Percentiles rank a stretch among this genome's conserved stretches.
phyloP scores from a whole-genome alignment of 2,888 invertebrate species.

The Eupithecia insigniata region DNA sequence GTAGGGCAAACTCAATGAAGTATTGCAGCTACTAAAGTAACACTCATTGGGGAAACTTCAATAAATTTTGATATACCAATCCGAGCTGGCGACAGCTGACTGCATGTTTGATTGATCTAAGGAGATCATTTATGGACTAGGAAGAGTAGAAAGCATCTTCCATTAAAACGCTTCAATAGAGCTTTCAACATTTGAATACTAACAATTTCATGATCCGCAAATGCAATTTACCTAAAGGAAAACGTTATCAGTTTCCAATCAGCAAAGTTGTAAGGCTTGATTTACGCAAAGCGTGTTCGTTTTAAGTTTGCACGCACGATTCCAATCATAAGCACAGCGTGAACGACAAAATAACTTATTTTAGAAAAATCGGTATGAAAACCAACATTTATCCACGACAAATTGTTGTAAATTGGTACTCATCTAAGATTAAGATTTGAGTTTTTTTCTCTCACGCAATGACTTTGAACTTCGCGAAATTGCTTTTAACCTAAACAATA shows the following conservation, averaged over 20 bases:
- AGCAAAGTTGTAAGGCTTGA: conserved; percentile 35
- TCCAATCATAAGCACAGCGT: conserved; percentile 62
- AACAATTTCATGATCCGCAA: conserved; percentile 11
- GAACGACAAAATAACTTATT: conserved; percentile 53
- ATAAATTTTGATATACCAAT: not conserved
- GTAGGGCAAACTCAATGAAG: not conserved
- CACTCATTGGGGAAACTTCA: not conserved
- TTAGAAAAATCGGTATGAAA: conserved; percentile 39
- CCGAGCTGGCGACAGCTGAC: not conserved
- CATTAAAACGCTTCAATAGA: not conserved
- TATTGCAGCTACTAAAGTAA: not conserved
- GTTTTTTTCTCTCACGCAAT: conserved; percentile 5
- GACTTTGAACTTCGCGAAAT: conserved; percentile 2
- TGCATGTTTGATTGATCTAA: not conserved
- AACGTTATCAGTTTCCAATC: conserved; percentile 32
- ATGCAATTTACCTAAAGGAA: conserved; percentile 12
- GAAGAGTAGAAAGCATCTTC: conserved; percentile 5
- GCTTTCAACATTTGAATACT: conserved; percentile 9
- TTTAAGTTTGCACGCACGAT: conserved; percentile 60
- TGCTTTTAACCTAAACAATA: not conserved
- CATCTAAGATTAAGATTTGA: not conserved
- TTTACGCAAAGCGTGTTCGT: conserved; percentile 39
- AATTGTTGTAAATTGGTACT: conserved; percentile 33
- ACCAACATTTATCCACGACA: conserved; percentile 33
- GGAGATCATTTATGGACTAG: not conserved